Conservation (phyloP, 2,113 vertebrate genomes). For the Aramus guarauna region DNA sequence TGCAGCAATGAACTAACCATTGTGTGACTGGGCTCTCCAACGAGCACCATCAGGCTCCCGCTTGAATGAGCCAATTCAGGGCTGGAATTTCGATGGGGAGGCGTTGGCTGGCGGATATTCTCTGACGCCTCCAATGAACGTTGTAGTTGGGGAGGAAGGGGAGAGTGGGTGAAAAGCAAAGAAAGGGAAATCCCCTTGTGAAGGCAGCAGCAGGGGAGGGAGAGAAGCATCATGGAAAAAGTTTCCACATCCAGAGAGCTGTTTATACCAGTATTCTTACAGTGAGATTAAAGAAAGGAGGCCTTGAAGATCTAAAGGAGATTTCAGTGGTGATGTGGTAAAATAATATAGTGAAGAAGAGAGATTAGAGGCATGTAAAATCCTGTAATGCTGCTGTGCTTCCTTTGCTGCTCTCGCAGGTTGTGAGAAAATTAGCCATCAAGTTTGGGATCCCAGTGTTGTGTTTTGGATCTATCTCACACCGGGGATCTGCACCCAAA, state of each 20-base stretch:
- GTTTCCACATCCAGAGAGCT: neutral
- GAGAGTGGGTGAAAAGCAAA: neutral
- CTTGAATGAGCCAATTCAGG: neutral
- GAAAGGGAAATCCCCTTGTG: neutral
- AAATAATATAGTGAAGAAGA: neutral
- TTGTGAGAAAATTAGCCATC: neutral
- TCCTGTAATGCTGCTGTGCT: neutral
- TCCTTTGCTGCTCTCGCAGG: neutral
- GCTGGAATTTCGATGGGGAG: neutral
- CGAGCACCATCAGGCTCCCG: neutral
- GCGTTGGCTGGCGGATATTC: neutral
- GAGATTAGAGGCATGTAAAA: neutral
- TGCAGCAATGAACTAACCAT: neutral
- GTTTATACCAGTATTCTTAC: neutral
- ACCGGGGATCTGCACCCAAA: neutral
- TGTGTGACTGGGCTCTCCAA: neutral
- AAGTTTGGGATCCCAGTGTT: neutral
- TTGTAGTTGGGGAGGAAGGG: neutral
- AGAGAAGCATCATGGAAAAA: neutral
- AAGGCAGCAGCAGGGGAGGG: neutral
- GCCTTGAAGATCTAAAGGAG: neutral
- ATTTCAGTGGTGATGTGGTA: neutral
- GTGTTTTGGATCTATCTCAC: neutral
- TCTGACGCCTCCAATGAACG: accelerated
- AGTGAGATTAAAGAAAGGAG: neutral